Conservation (phyloP, 2,113 vertebrate genomes). For the Pavo muticus region DNA sequence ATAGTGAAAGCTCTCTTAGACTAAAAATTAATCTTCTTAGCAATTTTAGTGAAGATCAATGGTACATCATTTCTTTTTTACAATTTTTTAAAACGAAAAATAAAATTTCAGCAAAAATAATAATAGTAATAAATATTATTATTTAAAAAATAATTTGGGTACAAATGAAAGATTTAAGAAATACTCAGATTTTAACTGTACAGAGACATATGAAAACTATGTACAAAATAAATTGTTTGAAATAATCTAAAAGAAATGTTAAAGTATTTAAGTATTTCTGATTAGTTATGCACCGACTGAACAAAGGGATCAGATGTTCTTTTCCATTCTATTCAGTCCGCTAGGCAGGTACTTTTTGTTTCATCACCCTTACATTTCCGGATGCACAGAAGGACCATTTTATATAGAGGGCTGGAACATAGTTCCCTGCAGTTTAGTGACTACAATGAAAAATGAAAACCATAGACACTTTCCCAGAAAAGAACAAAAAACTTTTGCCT, state of each 20-base stretch:
- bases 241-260: neutral
- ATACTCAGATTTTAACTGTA: neutral
- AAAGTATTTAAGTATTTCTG: neutral
- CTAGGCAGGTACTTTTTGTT: neutral
- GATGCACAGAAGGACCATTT: neutral
- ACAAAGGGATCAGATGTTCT: neutral
- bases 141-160: accelerated
- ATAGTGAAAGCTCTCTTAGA: neutral
- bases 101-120: neutral
- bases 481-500: neutral
- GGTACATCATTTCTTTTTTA: neutral
- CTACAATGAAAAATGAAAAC: neutral
- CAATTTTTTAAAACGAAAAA: neutral
- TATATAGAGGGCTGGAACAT: neutral
- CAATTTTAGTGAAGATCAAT: neutral
- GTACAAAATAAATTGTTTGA: neutral
- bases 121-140: neutral
- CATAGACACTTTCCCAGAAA: neutral
- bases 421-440: neutral
- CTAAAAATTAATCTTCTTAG: neutral
- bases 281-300: neutral
- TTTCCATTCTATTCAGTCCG: neutral
- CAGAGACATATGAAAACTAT: neutral
- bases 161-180: neutral
- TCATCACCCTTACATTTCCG: neutral